These are phyloP conservation scores for Anhinga anhinga DNA, from an alignment of 2,113 vertebrate genomes.

Conservation along the genomic window DNA sequence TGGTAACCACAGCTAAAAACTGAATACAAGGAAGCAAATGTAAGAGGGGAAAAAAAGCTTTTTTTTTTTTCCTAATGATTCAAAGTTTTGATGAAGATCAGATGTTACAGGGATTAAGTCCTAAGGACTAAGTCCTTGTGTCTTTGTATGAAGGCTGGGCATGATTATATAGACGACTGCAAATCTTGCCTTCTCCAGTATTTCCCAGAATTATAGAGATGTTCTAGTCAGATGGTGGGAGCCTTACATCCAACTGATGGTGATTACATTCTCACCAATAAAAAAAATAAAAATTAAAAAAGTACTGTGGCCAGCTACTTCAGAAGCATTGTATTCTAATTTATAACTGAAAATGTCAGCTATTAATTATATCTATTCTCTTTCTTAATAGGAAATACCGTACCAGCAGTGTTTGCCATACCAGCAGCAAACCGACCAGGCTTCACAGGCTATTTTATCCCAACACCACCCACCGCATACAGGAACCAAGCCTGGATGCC, in stretches of 20 bases:
- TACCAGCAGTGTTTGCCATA: slow-evolving; percentile 95
- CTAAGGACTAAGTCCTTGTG: not conserved
- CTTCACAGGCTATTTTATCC: slow-evolving; percentile 92
- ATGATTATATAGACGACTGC: not conserved
- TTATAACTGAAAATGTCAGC: not conserved
- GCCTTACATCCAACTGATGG: not conserved
- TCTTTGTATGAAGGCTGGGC: not conserved
- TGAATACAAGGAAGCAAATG: not conserved
- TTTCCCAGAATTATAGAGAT: not conserved
- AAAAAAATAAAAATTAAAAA: not conserved
- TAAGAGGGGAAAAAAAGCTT: not conserved
- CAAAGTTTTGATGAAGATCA: not conserved
- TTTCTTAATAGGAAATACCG: slow-evolving; percentile 86
- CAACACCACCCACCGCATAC: slow-evolving; percentile 89
- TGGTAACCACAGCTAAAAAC: not conserved
- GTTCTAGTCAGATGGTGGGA: not conserved
- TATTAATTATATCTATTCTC: not conserved
- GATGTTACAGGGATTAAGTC: not conserved
- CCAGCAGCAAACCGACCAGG: slow-evolving; percentile 89
- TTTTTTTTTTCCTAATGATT: not conserved
- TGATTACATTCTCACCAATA: not conserved
- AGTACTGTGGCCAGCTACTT: not conserved
- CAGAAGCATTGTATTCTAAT: not conserved
- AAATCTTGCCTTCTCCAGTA: not conserved
- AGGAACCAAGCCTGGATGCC: slow-evolving; percentile 96